Evolutionary conservation across 2,113 vertebrate species (phyloP).

Genomic region (Phylloscopus trochiloides): DNA sequence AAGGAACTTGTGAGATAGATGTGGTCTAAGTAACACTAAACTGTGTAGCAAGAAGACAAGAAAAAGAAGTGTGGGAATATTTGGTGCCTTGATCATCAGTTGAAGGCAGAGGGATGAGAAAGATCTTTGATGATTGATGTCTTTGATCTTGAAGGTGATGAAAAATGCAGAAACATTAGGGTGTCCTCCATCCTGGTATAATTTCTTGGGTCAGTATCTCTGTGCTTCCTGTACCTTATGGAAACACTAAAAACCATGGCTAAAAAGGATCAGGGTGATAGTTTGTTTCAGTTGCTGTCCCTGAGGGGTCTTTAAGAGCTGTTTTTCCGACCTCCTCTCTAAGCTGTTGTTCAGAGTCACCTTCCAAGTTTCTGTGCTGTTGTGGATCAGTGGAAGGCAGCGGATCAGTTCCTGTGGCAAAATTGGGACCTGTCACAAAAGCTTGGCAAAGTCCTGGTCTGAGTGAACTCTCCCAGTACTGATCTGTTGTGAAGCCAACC

Average conservation of each 20-base stretch:
- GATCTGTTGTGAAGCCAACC: background rate
- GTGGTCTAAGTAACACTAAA: background rate
- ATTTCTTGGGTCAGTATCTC: background rate
- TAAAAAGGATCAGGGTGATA: background rate
- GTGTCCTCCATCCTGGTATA: background rate
- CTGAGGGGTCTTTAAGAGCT: background rate
- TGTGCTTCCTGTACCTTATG: background rate
- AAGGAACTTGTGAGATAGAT: background rate
- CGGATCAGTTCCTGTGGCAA: rapidly evolving
- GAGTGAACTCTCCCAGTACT: background rate
- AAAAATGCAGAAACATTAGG: background rate
- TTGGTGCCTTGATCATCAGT: slow-evolving; percentile 14
- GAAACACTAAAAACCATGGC: background rate
- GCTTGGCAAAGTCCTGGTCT: background rate
- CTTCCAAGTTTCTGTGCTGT: background rate
- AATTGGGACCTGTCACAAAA: background rate
- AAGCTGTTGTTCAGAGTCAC: background rate
- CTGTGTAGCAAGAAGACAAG: background rate
- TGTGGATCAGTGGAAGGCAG: background rate
- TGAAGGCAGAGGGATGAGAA: slow-evolving; percentile 5
- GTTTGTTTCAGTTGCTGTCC: background rate
- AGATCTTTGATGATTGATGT: slow-evolving; percentile 12
- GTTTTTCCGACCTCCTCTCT: background rate
- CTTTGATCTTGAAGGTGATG: slow-evolving; percentile 22
- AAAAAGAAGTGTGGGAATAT: background rate